Evolutionary conservation across 2,888 invertebrate species (phyloP), one percentile per base, ranked within the genome.

Genomic region (Omphaloscelis lunosa): DNA sequence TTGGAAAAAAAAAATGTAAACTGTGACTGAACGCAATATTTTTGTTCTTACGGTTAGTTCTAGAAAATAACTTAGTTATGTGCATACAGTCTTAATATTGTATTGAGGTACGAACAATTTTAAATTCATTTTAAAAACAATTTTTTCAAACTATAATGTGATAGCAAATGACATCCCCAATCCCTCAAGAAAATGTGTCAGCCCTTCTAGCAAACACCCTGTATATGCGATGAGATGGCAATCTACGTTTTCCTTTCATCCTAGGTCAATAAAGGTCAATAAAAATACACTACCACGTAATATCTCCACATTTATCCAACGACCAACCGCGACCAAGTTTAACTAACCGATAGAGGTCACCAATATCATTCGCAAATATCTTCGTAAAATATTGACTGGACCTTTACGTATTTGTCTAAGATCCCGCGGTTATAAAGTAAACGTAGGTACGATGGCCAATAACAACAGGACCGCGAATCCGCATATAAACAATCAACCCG

Each of bases 401-500:
- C 82, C 87, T 87, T 80, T 79, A 72, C 58, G 73, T 89, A 86
- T 90, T 90, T 89, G 85, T 85, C 72, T 85, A 83, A 79, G 73
- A 72, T 41, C 73, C 56, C 69, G 62, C 41, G 72, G 79, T 78
- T 82, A 73, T 86, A 87, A 79, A 83, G 78, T 82, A 88, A 88
- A 87, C 74, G 8, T 27, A 29, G 59, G 20, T 75, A 80, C 45
- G 56, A 27, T 45, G 62, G 82, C 88, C 89, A 87, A 90, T 88
- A 88, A 83, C 79, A 84, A 85, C 82, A 86, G 78, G 85, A 87
- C 90, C 90, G 68, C 88, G 88, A 87, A 82, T 88, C 86, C 89
- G 75, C 86, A 87, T 82, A 88, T 90, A 90, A 89, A 90, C 90
- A 91, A 91, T 91, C 89, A 91, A 90, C 88, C 88, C 84, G 86